These are phyloP conservation scores for Melanotus villosus DNA, from an alignment of 2,888 invertebrate genomes.

Conservation along the genomic window DNA sequence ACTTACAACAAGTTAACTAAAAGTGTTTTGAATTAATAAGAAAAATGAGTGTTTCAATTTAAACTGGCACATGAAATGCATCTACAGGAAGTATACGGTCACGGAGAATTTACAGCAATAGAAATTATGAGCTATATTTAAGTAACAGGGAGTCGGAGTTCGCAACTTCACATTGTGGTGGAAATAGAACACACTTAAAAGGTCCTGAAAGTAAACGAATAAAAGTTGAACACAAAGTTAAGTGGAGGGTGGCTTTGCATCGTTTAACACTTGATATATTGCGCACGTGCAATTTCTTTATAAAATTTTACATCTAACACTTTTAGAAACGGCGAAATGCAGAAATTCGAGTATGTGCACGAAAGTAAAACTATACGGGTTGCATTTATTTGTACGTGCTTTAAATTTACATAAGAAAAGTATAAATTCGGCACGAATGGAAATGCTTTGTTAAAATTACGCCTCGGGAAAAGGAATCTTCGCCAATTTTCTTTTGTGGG, in stretches of 20 bases:
- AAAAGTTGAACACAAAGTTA: conserved; percentile 34
- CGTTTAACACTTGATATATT: conserved; percentile 47
- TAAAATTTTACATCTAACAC: conserved; percentile 20
- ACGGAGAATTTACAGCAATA: conserved; percentile 61
- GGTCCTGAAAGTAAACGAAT: conserved; percentile 32
- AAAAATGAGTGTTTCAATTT: conserved; percentile 61
- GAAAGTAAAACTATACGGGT: not conserved
- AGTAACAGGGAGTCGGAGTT: conserved; percentile 52
- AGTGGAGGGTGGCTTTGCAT: conserved; percentile 47
- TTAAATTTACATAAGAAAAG: too few species aligned
- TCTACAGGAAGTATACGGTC: conserved; percentile 60
- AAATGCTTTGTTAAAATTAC: too few species aligned
- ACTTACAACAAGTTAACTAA: conserved; percentile 44
- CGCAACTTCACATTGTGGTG: conserved; percentile 50
- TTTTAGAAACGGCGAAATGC: not conserved
- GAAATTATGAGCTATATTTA: conserved; percentile 57
- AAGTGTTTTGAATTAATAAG: conserved; percentile 64
- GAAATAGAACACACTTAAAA: conserved; percentile 51
- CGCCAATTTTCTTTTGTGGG: too few species aligned
- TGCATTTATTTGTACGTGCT: too few species aligned
- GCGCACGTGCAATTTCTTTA: conserved; percentile 29
- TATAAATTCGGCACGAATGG: too few species aligned
- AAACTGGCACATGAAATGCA: conserved; percentile 55
- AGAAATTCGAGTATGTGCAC: not conserved
- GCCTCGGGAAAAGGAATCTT: too few species aligned